A percentile compares a stretch with the other conserved stretches of the same genome.
These are phyloP conservation scores for Sinocyclocheilus grahami DNA, from an alignment of 2,113 vertebrate genomes.

Conservation along the genomic window DNA sequence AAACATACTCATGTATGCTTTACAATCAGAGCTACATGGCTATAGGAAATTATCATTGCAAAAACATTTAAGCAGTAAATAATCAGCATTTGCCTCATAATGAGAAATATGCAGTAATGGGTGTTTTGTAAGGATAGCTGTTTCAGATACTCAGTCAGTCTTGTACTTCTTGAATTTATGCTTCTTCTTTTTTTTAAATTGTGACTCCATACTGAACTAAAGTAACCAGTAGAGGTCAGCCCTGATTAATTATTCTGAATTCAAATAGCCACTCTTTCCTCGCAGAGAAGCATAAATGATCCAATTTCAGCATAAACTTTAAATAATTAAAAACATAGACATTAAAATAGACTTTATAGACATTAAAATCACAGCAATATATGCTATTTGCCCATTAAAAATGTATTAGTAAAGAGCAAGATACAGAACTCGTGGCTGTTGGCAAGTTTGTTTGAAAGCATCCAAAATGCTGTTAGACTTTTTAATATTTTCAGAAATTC, in stretches of 20 bases:
- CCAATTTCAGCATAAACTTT: background rate
- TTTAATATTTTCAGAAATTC: background rate
- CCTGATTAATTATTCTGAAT: background rate
- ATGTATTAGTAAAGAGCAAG: background rate
- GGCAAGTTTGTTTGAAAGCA: background rate
- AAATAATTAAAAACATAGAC: background rate
- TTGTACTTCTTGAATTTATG: background rate
- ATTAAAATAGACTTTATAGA: background rate
- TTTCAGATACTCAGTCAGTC: background rate
- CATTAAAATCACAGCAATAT: background rate
- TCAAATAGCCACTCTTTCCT: background rate
- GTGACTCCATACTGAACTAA: background rate
- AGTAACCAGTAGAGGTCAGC: constrained; percentile 46
- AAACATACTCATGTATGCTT: background rate
- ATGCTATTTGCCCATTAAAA: background rate
- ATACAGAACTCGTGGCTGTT: background rate
- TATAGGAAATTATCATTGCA: background rate
- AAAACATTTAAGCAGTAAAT: background rate
- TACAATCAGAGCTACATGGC: background rate
- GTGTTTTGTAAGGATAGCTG: background rate
- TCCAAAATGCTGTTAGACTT: background rate
- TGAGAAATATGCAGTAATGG: background rate
- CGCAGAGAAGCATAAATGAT: background rate
- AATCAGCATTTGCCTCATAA: background rate
- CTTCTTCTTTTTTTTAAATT: background rate